Evolutionary conservation across 2,797 vertebrate species (phyloP).

Genomic region (Leontocebus nigricollis): DNA sequence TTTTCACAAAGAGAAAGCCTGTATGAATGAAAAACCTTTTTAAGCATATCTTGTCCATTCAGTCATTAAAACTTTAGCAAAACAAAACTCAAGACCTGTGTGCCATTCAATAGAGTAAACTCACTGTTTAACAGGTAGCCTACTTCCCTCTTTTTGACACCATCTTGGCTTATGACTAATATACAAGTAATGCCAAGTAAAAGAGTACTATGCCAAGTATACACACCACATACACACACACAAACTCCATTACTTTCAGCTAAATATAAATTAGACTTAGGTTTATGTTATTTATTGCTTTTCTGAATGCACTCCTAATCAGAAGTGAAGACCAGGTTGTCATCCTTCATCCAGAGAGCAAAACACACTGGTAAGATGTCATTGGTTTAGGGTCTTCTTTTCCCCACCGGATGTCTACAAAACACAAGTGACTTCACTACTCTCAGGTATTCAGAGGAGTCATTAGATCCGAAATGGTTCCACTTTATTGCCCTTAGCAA

Average conservation of each 20-base stretch:
- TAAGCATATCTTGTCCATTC: neutral
- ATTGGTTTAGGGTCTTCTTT: neutral
- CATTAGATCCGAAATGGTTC: neutral
- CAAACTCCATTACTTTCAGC: neutral
- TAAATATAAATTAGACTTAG: neutral
- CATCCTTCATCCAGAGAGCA: neutral
- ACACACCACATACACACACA: neutral
- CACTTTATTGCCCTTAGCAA: neutral
- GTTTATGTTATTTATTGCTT: neutral
- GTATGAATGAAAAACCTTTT: slow-evolving; percentile 22
- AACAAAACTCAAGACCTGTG: neutral
- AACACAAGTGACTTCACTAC: neutral
- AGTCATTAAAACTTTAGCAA: neutral
- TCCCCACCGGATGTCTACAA: neutral
- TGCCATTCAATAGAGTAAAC: neutral
- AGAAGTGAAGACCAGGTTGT: neutral
- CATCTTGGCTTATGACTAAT: neutral
- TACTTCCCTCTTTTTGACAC: neutral
- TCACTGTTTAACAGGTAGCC: neutral
- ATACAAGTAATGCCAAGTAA: neutral
- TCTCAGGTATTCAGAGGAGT: neutral
- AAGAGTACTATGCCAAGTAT: neutral
- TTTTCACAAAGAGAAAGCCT: slow-evolving; percentile 87
- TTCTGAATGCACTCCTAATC: neutral
- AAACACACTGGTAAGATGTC: neutral